Conservation (phyloP, 2,888 invertebrate genomes). For the Drosophila neotestacea region DNA sequence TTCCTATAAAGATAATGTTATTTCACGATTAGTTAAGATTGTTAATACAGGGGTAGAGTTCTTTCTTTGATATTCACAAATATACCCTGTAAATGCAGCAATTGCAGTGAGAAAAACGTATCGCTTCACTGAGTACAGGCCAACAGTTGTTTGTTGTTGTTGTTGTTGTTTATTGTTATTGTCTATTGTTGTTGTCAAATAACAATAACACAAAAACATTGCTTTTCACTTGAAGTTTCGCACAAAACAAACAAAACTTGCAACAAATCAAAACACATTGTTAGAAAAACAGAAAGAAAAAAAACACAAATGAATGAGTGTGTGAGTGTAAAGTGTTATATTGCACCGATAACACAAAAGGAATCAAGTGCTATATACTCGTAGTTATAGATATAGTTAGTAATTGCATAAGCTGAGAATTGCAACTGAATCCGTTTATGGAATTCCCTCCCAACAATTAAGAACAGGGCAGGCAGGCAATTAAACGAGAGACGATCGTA, state of each 20-base stretch:
- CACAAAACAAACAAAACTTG: constrained; percentile 32
- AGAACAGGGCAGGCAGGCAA: constrained; percentile 17
- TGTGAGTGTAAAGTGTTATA: background rate
- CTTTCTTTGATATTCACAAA: background rate
- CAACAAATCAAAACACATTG: constrained; percentile 20
- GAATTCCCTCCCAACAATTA: constrained; percentile 29
- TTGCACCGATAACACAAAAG: constrained; percentile 18
- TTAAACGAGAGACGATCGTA: constrained; percentile 37
- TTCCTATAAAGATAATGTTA: too few relatives aligned
- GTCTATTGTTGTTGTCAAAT: constrained; percentile 21
- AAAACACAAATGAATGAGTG: background rate
- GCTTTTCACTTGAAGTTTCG: constrained; percentile 35
- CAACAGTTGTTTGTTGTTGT: constrained; percentile 10
- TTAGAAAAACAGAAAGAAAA: background rate
- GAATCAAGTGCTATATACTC: background rate
- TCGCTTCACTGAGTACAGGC: constrained; percentile 39
- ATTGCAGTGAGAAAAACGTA: constrained; percentile 9
- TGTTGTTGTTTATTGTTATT: constrained; percentile 16
- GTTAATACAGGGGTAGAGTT: background rate
- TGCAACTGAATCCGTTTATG: constrained; percentile 23
- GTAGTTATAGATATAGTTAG: constrained; percentile 1
- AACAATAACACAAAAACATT: constrained; percentile 3
- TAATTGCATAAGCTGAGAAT: constrained; percentile 28
- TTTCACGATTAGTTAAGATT: constrained; percentile 16
- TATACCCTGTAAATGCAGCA: background rate